Conservation (phyloP, 2,888 invertebrate species). For the Dendrolimus pini region DNA sequence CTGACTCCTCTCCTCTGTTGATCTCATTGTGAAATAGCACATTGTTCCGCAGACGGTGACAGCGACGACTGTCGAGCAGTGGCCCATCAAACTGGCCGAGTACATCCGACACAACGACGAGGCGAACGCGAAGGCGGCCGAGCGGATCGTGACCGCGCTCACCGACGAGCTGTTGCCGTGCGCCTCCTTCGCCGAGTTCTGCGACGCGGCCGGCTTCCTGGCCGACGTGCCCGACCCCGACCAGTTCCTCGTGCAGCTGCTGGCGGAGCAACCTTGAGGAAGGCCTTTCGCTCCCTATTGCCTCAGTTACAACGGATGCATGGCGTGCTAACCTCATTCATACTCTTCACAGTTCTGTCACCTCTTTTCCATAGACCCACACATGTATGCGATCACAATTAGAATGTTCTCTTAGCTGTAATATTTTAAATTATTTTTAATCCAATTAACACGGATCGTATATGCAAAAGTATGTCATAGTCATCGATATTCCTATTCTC, state of each 20-base stretch:
- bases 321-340: constrained; percentile 29
- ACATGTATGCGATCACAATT: too few relatives aligned
- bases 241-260: constrained; percentile 41
- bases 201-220: constrained; percentile 91
- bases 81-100: constrained; percentile 93
- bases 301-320: constrained; percentile 45
- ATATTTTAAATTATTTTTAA: too few relatives aligned
- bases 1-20: too few relatives aligned
- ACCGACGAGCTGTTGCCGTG: constrained; percentile 94
- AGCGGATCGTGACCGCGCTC: constrained; percentile 86
- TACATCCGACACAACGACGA: constrained; percentile 97
- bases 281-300: constrained; percentile 39
- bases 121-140: constrained; percentile 90
- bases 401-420: too few relatives aligned
- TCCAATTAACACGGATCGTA: too few relatives aligned
- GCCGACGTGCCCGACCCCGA: constrained; percentile 82
- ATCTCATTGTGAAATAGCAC: too few relatives aligned
- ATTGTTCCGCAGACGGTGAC: constrained; percentile 75
- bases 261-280: constrained; percentile 57
- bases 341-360: too few relatives aligned
- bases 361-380: too few relatives aligned
- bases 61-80: constrained; percentile 85
- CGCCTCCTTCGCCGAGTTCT: constrained; percentile 93
- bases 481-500: too few relatives aligned
- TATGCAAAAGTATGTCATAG: too few relatives aligned